phyloP scores from a whole-genome alignment of 2,797 vertebrate genomes.

The Morus bassanus region DNA sequence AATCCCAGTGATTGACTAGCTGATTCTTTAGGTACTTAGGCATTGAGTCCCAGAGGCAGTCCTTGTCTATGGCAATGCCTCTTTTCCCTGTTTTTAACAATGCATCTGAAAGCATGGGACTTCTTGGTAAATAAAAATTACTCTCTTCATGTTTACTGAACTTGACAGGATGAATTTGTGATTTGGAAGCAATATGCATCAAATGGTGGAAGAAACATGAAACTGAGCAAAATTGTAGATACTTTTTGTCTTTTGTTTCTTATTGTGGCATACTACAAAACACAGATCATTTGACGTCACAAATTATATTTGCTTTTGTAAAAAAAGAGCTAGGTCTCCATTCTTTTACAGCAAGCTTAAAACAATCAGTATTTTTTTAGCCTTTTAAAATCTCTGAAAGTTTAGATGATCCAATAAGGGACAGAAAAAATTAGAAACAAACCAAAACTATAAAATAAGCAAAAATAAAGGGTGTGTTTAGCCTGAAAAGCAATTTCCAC shows the following conservation, averaged over 20 bases:
- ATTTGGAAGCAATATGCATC: not conserved
- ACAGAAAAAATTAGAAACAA: not conserved
- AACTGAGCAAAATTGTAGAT: not conserved
- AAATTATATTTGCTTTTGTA: not conserved
- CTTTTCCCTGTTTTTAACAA: not conserved
- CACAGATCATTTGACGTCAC: not conserved
- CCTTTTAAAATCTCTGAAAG: not conserved
- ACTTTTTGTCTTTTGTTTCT: not conserved
- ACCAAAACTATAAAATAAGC: not conserved
- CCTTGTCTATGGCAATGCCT: not conserved
- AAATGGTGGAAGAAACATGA: not conserved
- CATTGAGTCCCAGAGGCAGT: not conserved
- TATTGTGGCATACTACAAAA: not conserved
- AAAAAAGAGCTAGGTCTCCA: not conserved
- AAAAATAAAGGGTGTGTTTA: not conserved
- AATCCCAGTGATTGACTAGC: not conserved
- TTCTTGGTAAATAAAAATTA: not conserved
- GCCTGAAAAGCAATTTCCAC: not conserved
- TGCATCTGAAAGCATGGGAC: not conserved
- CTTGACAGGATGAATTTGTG: not conserved
- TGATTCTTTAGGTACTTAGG: not conserved
- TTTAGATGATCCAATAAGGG: not conserved
- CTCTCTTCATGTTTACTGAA: not conserved
- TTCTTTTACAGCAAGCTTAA: not conserved
- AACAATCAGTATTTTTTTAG: not conserved